A percentile compares a stretch with the other conserved stretches of the same genome.
phyloP scores from a whole-genome alignment of 2,113 vertebrate genomes.

The Myiopsitta monachus region DNA sequence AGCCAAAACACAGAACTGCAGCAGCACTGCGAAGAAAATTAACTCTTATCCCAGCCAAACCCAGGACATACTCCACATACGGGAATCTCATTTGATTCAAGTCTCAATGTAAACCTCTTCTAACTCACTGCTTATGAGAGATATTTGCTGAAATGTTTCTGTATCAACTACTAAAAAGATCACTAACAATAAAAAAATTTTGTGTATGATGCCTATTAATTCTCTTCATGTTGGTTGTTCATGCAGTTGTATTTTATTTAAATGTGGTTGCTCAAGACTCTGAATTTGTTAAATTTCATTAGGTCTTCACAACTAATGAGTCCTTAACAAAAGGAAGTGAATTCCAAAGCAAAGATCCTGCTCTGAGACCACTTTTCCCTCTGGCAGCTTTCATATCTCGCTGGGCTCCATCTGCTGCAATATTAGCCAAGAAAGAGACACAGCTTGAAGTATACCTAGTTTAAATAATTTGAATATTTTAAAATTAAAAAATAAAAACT shows the following conservation, averaged over 20 bases:
- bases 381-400: not conserved
- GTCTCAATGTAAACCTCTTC: slow-evolving; percentile 64
- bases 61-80: slow-evolving; percentile 34
- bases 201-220: not conserved
- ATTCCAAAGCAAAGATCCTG: not conserved
- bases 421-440: not conserved
- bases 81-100: slow-evolving; percentile 72
- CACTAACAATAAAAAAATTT: not conserved
- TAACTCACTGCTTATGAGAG: not conserved
- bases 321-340: not conserved
- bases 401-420: not conserved
- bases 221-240: not conserved
- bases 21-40: not conserved
- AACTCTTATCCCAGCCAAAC: not conserved
- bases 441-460: not conserved
- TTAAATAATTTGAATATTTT: not conserved
- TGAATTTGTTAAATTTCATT: not conserved
- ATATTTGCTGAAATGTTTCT: not conserved
- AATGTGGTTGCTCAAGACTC: not conserved
- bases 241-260: not conserved
- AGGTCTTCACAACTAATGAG: not conserved
- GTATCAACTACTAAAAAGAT: not conserved
- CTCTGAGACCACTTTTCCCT: not conserved
- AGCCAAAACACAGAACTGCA: not conserved
- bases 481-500: not conserved